Evolutionary conservation across 1,140 invertebrate genomes (phyloP).

Genomic region (Battus philenor): DNA sequence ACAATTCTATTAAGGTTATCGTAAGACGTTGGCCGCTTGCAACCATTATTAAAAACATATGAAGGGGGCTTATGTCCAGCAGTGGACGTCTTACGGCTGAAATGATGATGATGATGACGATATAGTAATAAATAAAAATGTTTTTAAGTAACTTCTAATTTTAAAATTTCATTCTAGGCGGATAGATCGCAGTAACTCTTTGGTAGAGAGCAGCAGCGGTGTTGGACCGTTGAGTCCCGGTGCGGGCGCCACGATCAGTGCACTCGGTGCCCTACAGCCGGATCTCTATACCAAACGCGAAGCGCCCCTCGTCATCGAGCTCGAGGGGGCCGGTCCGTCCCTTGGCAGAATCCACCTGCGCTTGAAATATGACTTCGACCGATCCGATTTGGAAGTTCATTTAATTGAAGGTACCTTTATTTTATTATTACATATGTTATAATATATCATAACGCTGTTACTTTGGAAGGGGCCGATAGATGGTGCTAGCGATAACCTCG

Average conservation of each 20-base stretch:
- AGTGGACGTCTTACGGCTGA: too few species aligned
- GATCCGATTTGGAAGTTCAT: constrained; percentile 91
- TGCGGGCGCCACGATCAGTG: constrained; percentile 76
- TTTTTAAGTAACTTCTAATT: background rate
- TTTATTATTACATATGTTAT: too few species aligned
- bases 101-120: too few species aligned
- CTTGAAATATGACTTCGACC: constrained; percentile 92
- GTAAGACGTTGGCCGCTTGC: too few species aligned
- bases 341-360: constrained; percentile 88
- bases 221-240: constrained; percentile 63
- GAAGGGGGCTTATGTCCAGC: too few species aligned
- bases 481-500: too few species aligned
- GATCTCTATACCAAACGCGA: constrained; percentile 88
- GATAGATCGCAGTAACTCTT: constrained; percentile 73
- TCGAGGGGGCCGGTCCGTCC: constrained; percentile 78
- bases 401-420: constrained; percentile 85
- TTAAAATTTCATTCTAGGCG: constrained; percentile 40
- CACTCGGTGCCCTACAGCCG: constrained; percentile 89
- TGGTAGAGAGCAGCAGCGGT: constrained; percentile 69
- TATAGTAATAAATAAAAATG: background rate
- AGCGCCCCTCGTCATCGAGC: constrained; percentile 83
- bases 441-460: too few species aligned
- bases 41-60: background rate
- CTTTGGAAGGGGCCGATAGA: too few species aligned
- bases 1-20: too few species aligned